Evolutionary conservation across 2,797 vertebrate species (phyloP).

Genomic region (Lerista edwardsae): DNA sequence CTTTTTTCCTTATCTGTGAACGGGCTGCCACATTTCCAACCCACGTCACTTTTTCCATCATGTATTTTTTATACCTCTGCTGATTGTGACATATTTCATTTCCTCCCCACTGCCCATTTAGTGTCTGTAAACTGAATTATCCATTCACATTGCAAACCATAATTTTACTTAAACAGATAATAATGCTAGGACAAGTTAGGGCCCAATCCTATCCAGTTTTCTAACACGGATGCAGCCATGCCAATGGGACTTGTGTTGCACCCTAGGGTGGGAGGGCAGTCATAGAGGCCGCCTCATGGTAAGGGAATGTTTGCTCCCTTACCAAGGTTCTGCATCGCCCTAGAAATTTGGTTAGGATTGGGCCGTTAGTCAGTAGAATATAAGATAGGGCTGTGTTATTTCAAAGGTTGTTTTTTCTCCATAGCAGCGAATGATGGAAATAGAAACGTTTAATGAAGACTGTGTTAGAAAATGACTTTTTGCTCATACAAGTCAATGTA

Average conservation of each 20-base stretch:
- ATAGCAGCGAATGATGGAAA: neutral
- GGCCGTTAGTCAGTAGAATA: neutral
- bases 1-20: slow-evolving; percentile 5
- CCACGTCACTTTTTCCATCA: slow-evolving; percentile 13
- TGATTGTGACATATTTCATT: neutral
- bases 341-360: no score
- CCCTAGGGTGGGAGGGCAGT: no score
- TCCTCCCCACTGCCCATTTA: neutral
- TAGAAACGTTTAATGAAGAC: neutral
- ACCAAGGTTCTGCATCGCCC: no score
- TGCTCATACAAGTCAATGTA: neutral
- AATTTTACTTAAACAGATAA: slow-evolving; percentile 1
- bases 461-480: neutral
- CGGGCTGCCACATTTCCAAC: slow-evolving; percentile 16
- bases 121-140: neutral
- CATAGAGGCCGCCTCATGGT: no score
- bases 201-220: no score
- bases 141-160: neutral
- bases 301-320: no score
- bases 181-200: neutral
- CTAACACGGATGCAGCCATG: no score
- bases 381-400: neutral
- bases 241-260: no score
- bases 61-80: neutral
- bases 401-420: neutral